Evolutionary conservation across 2,888 invertebrate species (phyloP).

Genomic region (Pecten maximus): DNA sequence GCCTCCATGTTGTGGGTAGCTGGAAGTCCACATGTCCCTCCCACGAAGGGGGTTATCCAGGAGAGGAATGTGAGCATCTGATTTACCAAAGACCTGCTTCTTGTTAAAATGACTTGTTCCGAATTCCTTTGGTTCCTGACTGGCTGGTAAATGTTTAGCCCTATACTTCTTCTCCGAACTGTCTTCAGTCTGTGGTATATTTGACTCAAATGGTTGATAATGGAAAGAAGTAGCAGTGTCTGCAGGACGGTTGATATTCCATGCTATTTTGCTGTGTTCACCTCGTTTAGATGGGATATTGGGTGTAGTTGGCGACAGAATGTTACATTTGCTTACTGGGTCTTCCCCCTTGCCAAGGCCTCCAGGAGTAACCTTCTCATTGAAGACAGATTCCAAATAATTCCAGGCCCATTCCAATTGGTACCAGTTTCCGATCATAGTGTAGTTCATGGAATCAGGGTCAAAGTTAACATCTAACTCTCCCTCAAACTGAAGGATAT

Average conservation of each 20-base stretch:
- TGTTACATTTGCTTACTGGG: neutral
- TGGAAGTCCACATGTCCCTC: conserved; percentile 22
- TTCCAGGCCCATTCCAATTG: conserved; percentile 58
- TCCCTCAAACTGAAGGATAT: conserved; percentile 60
- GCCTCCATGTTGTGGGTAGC: neutral
- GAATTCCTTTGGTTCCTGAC: neutral
- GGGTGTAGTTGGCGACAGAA: neutral
- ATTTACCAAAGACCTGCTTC: neutral
- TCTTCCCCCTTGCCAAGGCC: neutral
- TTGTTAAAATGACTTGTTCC: neutral
- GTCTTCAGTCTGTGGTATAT: neutral
- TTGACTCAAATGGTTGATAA: conserved; percentile 1
- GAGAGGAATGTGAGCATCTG: conserved; percentile 15
- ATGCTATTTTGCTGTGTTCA: neutral
- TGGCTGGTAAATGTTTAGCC: neutral
- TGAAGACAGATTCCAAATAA: conserved; percentile 41
- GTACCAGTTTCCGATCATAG: conserved; percentile 60
- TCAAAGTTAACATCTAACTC: conserved; percentile 59
- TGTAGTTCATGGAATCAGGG: conserved; percentile 57
- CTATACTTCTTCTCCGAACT: neutral
- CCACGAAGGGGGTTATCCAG: neutral
- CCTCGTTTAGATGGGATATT: neutral
- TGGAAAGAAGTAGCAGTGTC: neutral
- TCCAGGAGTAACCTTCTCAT: neutral
- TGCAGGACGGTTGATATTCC: neutral